Evolutionary conservation across 2,797 vertebrate genomes (phyloP).

Genomic region (Falco cherrug): DNA sequence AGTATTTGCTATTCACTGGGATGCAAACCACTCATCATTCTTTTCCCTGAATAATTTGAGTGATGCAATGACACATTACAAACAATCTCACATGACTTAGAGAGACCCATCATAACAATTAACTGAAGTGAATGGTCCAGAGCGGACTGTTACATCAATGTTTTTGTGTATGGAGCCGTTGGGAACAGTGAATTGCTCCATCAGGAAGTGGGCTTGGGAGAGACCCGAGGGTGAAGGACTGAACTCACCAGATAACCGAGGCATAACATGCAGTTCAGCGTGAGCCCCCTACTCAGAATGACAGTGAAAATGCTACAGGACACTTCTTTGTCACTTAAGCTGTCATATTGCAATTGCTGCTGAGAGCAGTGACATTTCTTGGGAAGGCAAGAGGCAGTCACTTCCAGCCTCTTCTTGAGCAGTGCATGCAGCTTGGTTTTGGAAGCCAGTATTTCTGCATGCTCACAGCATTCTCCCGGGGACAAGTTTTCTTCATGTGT

Average conservation of each 20-base stretch:
- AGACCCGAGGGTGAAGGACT: background rate
- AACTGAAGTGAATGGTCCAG: background rate
- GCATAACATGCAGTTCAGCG: accelerated
- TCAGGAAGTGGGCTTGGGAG: background rate
- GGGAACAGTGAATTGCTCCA: background rate
- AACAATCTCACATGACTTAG: background rate
- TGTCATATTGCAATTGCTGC: background rate
- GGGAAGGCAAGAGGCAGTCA: background rate
- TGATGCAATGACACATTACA: background rate
- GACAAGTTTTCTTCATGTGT: background rate
- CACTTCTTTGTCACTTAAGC: background rate
- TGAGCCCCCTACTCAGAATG: background rate
- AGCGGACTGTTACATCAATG: background rate
- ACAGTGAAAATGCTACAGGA: background rate
- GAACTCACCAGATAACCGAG: background rate
- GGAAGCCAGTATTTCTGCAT: background rate
- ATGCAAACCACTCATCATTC: conserved; percentile 11
- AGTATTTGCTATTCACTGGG: background rate
- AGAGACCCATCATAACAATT: conserved; percentile 2
- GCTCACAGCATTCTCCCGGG: background rate
- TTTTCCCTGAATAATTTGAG: background rate
- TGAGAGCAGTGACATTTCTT: background rate
- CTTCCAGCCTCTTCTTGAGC: background rate
- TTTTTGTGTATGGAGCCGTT: background rate
- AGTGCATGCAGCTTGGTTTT: background rate